These are phyloP conservation scores for Neoitamus cyanurus DNA, from an alignment of 2,888 invertebrate genomes.

Conservation along the genomic window DNA sequence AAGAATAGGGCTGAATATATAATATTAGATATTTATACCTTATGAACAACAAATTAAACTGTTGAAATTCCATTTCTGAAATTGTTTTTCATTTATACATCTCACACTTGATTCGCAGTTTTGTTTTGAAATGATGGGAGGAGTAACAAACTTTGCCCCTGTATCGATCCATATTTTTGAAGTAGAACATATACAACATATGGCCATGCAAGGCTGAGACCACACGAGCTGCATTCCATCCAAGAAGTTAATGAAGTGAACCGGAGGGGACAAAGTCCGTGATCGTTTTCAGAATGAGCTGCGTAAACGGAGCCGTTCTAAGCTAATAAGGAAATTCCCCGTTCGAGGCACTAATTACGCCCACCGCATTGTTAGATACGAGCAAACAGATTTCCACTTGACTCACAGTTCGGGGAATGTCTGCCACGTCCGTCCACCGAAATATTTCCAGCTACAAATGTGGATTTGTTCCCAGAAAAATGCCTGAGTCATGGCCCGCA, in stretches of 20 bases:
- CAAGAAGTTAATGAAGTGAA: background rate
- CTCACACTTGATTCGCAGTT: too few species aligned
- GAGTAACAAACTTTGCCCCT: background rate
- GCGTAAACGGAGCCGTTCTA: background rate
- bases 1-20: too few species aligned
- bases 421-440: background rate
- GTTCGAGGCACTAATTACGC: background rate
- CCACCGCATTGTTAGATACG: background rate
- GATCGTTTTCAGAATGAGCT: background rate
- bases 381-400: background rate
- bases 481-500: background rate
- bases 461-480: background rate
- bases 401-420: background rate
- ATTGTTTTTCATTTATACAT: too few species aligned
- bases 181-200: background rate
- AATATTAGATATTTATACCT: too few species aligned
- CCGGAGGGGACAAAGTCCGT: background rate
- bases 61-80: too few species aligned
- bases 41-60: too few species aligned
- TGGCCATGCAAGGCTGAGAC: background rate
- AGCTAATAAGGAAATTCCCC: background rate
- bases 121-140: too few species aligned
- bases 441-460: background rate
- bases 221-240: background rate
- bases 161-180: background rate